phyloP scores from a whole-genome alignment of 2,888 invertebrate genomes.

The Chymomyza procnemis region DNA sequence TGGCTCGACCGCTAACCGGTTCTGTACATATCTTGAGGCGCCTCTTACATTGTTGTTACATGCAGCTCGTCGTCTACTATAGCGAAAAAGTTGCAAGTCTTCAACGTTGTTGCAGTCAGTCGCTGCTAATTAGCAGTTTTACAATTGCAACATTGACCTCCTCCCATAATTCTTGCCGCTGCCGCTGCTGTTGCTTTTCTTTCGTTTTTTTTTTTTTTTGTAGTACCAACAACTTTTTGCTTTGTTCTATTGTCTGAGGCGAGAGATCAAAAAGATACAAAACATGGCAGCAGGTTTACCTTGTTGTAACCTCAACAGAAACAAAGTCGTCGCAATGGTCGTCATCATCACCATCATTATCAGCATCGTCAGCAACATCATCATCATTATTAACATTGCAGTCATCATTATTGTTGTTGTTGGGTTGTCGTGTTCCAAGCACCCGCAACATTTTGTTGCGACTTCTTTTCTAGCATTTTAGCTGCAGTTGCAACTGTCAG shows the following conservation, averaged over 20 bases:
- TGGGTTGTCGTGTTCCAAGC: constrained; percentile 5
- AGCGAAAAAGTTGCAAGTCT: constrained; percentile 7
- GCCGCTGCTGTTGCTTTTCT: constrained; percentile 21
- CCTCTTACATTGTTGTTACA: constrained; percentile 52
- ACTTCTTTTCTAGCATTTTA: constrained; percentile 34
- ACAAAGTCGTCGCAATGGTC: constrained; percentile 22
- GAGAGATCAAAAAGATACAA: constrained; percentile 66
- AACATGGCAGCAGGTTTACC: constrained; percentile 72
- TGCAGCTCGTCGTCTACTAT: constrained; percentile 33
- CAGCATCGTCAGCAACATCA: constrained; percentile 8
- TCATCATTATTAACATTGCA: background rate
- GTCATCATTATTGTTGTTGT: background rate
- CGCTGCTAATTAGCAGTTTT: constrained; percentile 66
- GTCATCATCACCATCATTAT: constrained; percentile 9
- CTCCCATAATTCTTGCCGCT: constrained; percentile 58
- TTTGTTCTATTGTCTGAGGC: constrained; percentile 68
- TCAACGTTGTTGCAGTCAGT: constrained; percentile 2
- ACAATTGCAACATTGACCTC: constrained; percentile 72
- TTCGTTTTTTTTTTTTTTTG: no score
- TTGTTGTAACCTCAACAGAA: constrained; percentile 63
- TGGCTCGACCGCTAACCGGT: constrained; percentile 50
- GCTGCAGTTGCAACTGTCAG: constrained; percentile 32
- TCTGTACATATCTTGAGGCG: constrained; percentile 41
- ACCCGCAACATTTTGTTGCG: constrained; percentile 43
- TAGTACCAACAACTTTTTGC: constrained; percentile 48